These are phyloP conservation scores for Octonoba sinensis DNA, from an alignment of 2,888 invertebrate genomes.

Conservation along the genomic window DNA sequence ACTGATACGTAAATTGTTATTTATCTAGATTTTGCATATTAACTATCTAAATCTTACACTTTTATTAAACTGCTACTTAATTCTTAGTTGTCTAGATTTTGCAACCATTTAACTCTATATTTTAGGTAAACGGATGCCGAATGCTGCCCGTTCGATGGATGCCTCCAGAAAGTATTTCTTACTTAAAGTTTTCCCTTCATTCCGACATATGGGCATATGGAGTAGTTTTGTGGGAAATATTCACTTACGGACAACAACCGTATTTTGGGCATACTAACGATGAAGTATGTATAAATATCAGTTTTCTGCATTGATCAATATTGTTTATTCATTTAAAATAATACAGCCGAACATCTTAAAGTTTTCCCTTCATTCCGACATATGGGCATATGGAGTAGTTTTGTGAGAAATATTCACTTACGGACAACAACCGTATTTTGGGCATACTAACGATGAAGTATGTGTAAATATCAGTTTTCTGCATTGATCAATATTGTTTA, in stretches of 20 bases:
- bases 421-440: constrained; percentile 93
- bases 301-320: neutral
- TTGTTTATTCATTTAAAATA: neutral
- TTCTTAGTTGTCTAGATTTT: too few species aligned
- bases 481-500: neutral
- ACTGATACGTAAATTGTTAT: too few species aligned
- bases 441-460: constrained; percentile 87
- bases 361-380: constrained; percentile 90
- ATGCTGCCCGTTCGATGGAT: constrained; percentile 95
- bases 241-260: constrained; percentile 91
- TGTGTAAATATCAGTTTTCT: constrained; percentile 23
- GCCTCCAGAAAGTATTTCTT: constrained; percentile 92
- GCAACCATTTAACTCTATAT: too few species aligned
- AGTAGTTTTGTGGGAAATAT: constrained; percentile 94
- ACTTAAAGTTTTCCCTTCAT: constrained; percentile 89
- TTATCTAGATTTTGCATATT: too few species aligned
- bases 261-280: constrained; percentile 92
- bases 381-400: constrained; percentile 93
- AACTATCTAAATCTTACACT: too few species aligned
- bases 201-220: constrained; percentile 95
- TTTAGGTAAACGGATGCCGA: constrained; percentile 81
- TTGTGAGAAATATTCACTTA: constrained; percentile 94
- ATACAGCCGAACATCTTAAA: constrained; percentile 79
- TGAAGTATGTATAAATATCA: constrained; percentile 74
- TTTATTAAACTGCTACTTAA: too few species aligned